Percentiles rank a stretch among this genome's conserved stretches.
Evolutionary conservation across 2,888 invertebrate genomes (phyloP).

Genomic region (Xestia c-nigrum): DNA sequence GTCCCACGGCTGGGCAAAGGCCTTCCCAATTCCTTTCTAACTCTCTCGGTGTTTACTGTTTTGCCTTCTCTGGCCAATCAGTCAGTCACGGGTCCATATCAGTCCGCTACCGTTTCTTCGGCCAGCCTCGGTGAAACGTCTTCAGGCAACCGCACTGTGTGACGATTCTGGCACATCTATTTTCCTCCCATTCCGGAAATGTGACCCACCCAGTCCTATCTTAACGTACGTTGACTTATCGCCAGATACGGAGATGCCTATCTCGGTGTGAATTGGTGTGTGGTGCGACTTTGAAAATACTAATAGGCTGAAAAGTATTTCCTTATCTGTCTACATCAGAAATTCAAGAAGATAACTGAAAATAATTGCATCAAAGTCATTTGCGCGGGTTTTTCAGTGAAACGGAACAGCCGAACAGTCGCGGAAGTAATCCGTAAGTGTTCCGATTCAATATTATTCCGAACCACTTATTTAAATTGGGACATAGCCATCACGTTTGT

Average conservation of each 20-base stretch:
- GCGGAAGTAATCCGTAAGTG: conserved; percentile 54
- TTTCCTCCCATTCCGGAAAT: not conserved
- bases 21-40: too few species aligned
- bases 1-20: too few species aligned
- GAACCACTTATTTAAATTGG: conserved; percentile 53
- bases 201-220: not conserved
- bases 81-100: not conserved
- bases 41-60: not conserved
- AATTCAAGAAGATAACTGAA: not conserved
- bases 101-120: too few species aligned
- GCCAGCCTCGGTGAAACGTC: too few species aligned
- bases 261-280: too few species aligned
- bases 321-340: not conserved
- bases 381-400: not conserved
- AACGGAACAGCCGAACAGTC: conserved; percentile 21
- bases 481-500: conserved; percentile 23
- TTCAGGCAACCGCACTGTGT: too few species aligned
- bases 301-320: not conserved
- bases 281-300: not conserved
- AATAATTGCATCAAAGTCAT: conserved; percentile 23
- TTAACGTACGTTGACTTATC: not conserved
- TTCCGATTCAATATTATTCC: conserved; percentile 37
- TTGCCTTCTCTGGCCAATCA: not conserved
- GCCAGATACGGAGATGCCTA: not conserved
- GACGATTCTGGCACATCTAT: too few species aligned